Conservation (phyloP, 1,140 invertebrate genomes). For the Chionoecetes opilio region DNA sequence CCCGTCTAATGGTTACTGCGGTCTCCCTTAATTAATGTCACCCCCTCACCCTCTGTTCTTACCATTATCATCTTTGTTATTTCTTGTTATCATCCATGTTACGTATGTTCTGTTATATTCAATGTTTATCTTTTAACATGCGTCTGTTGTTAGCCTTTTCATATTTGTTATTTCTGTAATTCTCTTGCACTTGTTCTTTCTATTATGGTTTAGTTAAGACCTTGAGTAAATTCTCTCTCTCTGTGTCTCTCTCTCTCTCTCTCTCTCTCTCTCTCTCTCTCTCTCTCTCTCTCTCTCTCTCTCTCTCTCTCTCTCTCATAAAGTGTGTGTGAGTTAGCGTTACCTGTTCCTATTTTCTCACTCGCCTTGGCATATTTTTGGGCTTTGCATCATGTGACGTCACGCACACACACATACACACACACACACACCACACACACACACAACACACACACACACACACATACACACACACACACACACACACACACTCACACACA, state of each 20-base stretch:
- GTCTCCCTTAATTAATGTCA: neutral
- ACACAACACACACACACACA: no score
- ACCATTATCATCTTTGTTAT: no score
- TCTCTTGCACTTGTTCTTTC: neutral
- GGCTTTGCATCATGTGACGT: neutral
- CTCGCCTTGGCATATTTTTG: neutral
- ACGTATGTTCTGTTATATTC: no score
- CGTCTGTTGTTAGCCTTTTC: neutral
- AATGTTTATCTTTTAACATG: no score
- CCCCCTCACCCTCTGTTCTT: neutral
- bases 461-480: no score
- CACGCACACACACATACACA: neutral
- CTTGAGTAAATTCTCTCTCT: neutral
- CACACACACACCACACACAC: no score
- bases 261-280: conserved; percentile 15
- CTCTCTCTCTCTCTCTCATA: conserved; percentile 22
- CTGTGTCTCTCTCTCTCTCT: neutral
- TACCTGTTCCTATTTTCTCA: neutral
- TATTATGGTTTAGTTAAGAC: neutral
- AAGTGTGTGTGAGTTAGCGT: no score
- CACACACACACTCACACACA: neutral
- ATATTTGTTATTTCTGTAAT: conserved; percentile 32
- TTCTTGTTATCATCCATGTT: no score
- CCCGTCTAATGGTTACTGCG: neutral
- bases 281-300: conserved; percentile 27